A percentile compares a stretch with the other conserved stretches of the same genome.
These are phyloP conservation scores for Littorina saxatilis DNA, from an alignment of 1,140 invertebrate genomes.

Conservation along the genomic window DNA sequence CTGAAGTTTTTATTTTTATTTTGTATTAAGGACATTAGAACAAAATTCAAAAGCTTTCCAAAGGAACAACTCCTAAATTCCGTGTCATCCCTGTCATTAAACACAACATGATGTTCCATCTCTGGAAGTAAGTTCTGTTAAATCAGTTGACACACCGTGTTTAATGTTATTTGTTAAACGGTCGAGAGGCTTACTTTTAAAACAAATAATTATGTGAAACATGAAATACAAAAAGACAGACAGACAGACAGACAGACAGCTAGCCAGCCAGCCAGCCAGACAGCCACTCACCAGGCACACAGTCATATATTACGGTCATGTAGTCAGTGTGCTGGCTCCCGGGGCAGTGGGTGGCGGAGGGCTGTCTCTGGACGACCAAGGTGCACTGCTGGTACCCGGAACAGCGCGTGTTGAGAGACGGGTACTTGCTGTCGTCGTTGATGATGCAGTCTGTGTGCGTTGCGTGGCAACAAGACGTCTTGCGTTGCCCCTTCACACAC, in stretches of 20 bases:
- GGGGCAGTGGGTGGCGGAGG: slow-evolving; percentile 33
- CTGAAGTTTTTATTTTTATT: too few species aligned
- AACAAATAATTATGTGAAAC: too few species aligned
- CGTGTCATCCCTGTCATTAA: too few species aligned
- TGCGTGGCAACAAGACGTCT: slow-evolving; percentile 52
- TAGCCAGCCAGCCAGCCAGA: background rate
- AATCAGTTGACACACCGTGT: too few species aligned
- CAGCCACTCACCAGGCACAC: slow-evolving; percentile 55
- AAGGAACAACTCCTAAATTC: too few species aligned
- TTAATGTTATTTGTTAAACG: too few species aligned
- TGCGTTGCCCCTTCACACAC: background rate
- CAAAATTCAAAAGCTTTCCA: too few species aligned
- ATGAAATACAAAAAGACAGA: too few species aligned
- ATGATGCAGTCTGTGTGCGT: slow-evolving; percentile 56
- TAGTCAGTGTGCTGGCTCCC: slow-evolving; percentile 50
- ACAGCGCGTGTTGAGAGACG: slow-evolving; percentile 57
- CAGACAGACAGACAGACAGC: background rate
- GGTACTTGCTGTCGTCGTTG: slow-evolving; percentile 54
- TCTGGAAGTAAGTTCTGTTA: too few species aligned
- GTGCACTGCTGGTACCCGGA: slow-evolving; percentile 56
- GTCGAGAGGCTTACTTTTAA: too few species aligned
- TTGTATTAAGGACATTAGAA: too few species aligned
- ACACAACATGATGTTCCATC: too few species aligned
- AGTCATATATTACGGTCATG: slow-evolving; percentile 65
- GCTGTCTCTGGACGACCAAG: slow-evolving; percentile 43